These are phyloP conservation scores for Micromesistius poutassou DNA, from an alignment of 2,797 vertebrate genomes.

Conservation along the genomic window DNA sequence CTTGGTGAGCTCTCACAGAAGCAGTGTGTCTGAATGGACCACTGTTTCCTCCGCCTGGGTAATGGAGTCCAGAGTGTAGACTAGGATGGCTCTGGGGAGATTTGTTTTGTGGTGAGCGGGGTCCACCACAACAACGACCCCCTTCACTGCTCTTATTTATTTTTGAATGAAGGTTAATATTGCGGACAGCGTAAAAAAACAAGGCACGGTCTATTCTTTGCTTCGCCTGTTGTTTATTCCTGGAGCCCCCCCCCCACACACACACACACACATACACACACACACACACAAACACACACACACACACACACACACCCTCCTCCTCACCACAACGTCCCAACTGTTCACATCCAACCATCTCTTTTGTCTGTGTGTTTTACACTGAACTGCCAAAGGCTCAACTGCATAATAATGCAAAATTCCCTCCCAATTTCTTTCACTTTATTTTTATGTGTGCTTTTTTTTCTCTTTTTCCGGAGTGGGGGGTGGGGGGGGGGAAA, in stretches of 20 bases:
- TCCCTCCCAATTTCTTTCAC: conserved; percentile 45
- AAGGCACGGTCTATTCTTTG: conserved; percentile 35
- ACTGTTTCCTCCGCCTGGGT: not conserved
- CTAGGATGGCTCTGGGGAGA: conserved; percentile 27
- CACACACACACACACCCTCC: no score
- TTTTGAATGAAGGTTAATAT: conserved; percentile 60
- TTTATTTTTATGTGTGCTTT: conserved; percentile 17
- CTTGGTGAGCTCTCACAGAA: not conserved
- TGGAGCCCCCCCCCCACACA: not conserved
- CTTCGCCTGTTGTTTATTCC: conserved; percentile 53
- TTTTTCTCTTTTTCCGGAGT: no score
- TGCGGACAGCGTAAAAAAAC: conserved; percentile 41
- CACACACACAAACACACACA: no score
- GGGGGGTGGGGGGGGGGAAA: conserved; percentile 27
- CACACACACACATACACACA: no score
- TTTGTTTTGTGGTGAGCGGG: conserved; percentile 26
- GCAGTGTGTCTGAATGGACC: not conserved
- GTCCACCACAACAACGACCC: conserved; percentile 31
- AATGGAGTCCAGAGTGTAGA: not conserved
- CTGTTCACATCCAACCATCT: conserved; percentile 29
- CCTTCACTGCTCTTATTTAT: conserved; percentile 47
- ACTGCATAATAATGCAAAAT: conserved; percentile 62
- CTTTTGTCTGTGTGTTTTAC: conserved; percentile 52
- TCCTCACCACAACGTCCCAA: no score
- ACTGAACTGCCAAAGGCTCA: conserved; percentile 47